These are phyloP conservation scores for Conger conger DNA, from an alignment of 2,113 vertebrate genomes.

Conservation along the genomic window DNA sequence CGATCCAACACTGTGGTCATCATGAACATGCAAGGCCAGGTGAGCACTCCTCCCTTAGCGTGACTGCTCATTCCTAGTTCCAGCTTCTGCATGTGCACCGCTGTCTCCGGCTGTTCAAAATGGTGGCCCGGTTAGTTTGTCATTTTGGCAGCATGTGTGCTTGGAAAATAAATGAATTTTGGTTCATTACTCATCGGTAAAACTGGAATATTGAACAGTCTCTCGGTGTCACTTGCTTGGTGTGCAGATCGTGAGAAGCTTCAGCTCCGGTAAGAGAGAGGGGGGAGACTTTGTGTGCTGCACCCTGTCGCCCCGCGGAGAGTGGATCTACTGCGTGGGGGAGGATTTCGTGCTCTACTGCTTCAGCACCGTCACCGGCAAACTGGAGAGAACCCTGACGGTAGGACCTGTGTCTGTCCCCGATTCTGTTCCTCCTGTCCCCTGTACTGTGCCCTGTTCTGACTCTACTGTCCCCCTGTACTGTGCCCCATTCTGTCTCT, in stretches of 20 bases:
- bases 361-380: slow-evolving; percentile 95
- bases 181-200: neutral
- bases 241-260: slow-evolving; percentile 93
- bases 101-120: no score
- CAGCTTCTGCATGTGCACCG: no score
- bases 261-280: slow-evolving; percentile 98
- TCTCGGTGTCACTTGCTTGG: neutral
- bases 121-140: no score
- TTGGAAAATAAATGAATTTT: neutral
- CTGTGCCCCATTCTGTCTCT: no score
- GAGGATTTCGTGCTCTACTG: slow-evolving; percentile 98
- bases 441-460: no score
- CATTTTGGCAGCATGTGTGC: no score
- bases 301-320: slow-evolving; percentile 90
- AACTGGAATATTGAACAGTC: neutral
- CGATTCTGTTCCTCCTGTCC: neutral
- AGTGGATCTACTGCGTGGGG: slow-evolving; percentile 98
- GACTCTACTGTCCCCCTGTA: no score
- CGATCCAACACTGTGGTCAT: slow-evolving; percentile 96
- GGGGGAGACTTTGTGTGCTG: slow-evolving; percentile 98
- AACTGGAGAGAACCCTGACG: slow-evolving; percentile 96
- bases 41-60: slow-evolving; percentile 53
- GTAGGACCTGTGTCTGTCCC: slow-evolving; percentile 62
- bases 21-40: slow-evolving; percentile 99
- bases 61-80: neutral